Base-by-base conservation (phyloP, 64 coral and sea anemone genomes). In the Montipora cactus region DNA sequence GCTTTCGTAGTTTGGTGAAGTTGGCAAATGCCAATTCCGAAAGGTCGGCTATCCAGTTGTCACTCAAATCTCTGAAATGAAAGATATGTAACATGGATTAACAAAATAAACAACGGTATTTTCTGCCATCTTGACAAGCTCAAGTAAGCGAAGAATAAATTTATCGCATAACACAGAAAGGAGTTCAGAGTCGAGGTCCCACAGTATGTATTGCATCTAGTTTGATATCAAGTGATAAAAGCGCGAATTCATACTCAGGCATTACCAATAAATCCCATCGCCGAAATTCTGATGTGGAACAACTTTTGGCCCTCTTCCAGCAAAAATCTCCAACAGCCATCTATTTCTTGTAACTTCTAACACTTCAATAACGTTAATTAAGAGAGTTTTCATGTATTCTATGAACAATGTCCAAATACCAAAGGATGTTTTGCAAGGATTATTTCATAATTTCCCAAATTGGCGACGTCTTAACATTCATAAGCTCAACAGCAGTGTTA, bases 31-130 rank as follows among this genome's bases (percentile, higher is more conserved):
- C 5, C 3, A 28, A 70, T 3, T 71, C 18, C 5, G 62, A 10
- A 21, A 86, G 66, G 16, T 86, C 82, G 2, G 3, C 50, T 67
- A 86, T 86, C 64, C 47, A 68, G 82, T 86, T 86, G 82, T 86
- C 64, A 86, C 82, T 86, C 66, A 86, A 50, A 86, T 86, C 82
- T 48, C 82, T 86, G 82, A 71, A 86, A 86, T 84, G 58, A 58
- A 84, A 20, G 47, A 86, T 86, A 86, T 86, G 82, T 64, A 86
- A 18, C 19, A n/a, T 14, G 82, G 82, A 86, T 86, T 86, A 86
- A 45, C 62, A 71, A 72, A 71, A 86, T 67, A 86, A 86, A 86
- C 82, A 86, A 50, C 18, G 18, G 12, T 68, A 72, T 64, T 14
- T 84, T 84, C 37, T 23, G 61, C 81, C 3, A 47, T 84, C 37